Conservation (phyloP, 2,888 invertebrate species). For the Zhuqinia jingwanae region DNA sequence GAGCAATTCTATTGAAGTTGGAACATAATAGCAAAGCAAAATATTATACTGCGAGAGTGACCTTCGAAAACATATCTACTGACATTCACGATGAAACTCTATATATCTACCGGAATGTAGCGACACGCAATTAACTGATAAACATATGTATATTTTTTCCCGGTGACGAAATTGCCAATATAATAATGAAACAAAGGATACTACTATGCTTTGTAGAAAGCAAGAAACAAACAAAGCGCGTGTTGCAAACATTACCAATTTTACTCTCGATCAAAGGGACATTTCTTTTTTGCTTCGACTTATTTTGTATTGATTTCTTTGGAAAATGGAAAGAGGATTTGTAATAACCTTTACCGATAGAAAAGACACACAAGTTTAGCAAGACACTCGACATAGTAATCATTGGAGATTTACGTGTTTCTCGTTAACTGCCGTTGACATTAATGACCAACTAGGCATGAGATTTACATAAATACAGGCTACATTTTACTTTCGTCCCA, state of each 20-base stretch:
- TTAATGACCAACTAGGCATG: constrained; percentile 21
- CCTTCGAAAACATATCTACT: constrained; percentile 10
- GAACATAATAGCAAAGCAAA: neutral
- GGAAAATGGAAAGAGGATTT: too few species aligned
- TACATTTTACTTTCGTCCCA: too few species aligned
- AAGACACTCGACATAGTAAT: too few species aligned
- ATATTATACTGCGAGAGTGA: neutral
- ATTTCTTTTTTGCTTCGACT: neutral
- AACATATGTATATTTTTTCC: neutral
- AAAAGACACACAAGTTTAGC: too few species aligned
- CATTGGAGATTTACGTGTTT: constrained; percentile 36
- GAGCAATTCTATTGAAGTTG: neutral
- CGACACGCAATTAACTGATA: constrained; percentile 1
- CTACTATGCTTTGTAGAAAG: neutral
- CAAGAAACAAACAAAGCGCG: too few species aligned
- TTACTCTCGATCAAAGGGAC: neutral
- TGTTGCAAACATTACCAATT: too few species aligned
- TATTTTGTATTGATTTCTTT: neutral
- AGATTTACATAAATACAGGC: neutral
- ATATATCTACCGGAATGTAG: neutral
- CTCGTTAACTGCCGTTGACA: constrained; percentile 21
- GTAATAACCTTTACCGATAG: constrained; percentile 5
- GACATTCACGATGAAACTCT: constrained; percentile 15
- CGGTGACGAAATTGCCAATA: neutral
- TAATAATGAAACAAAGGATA: neutral